phyloP scores from a whole-genome alignment of 2,888 invertebrate genomes.

The Raillietiella orientalis region DNA sequence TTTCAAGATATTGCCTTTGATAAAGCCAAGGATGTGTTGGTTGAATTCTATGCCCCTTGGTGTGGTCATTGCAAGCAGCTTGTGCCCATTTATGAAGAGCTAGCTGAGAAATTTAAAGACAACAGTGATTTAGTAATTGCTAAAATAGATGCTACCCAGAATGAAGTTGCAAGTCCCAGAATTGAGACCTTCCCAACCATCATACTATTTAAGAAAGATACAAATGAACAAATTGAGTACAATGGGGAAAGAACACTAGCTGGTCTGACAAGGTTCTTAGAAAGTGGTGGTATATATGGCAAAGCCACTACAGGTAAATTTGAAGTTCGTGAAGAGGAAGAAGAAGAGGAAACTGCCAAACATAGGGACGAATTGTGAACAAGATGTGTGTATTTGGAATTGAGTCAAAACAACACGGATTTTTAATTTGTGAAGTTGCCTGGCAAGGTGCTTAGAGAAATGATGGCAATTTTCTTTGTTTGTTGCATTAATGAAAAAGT shows the following conservation, averaged over 20 bases:
- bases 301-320: constrained; percentile 23
- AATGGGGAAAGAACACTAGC: constrained; percentile 81
- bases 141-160: constrained; percentile 94
- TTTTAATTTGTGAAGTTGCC: too few species aligned
- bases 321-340: constrained; percentile 19
- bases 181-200: constrained; percentile 80
- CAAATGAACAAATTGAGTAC: constrained; percentile 61
- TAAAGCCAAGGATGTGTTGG: constrained; percentile 58
- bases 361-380: constrained; percentile 45
- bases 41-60: constrained; percentile 99
- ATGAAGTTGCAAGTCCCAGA: constrained; percentile 86
- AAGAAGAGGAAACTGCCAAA: constrained; percentile 34
- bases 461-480: too few species aligned
- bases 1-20: constrained; percentile 76
- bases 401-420: too few species aligned
- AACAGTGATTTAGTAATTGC: constrained; percentile 50
- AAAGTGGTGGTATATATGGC: constrained; percentile 52
- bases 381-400: too few species aligned
- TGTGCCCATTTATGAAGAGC: constrained; percentile 77
- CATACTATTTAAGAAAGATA: constrained; percentile 74
- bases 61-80: constrained; percentile 90
- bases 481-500: too few species aligned
- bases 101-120: constrained; percentile 72
- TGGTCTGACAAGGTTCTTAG: constrained; percentile 70
- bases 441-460: too few species aligned